These are phyloP conservation scores for Drosophila pruinosa DNA, from an alignment of 1,140 invertebrate genomes.

Conservation along the genomic window DNA sequence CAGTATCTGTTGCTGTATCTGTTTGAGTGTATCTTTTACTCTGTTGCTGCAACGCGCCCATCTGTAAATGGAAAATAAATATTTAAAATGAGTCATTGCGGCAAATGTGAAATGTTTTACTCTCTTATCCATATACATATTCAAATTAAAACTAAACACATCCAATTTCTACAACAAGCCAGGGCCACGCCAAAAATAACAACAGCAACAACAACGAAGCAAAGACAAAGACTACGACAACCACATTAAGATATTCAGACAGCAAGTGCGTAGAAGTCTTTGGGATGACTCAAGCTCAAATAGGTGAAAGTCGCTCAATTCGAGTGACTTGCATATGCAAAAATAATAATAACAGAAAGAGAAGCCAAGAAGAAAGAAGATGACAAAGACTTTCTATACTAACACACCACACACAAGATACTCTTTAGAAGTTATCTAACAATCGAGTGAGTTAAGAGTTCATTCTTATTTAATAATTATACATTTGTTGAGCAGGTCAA, in stretches of 20 bases:
- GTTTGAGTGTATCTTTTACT: conserved; percentile 18
- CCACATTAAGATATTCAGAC: background rate
- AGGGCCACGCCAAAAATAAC: conserved; percentile 54
- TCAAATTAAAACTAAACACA: conserved; percentile 51
- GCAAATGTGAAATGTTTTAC: conserved; percentile 65
- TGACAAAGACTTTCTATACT: conserved; percentile 18
- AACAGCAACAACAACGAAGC: conserved; percentile 8
- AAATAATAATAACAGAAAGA: conserved; percentile 45
- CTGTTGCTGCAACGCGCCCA: conserved; percentile 52
- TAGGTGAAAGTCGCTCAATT: conserved; percentile 72
- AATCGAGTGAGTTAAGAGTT: background rate
- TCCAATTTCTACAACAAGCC: conserved; percentile 36
- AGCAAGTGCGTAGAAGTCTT: conserved; percentile 69
- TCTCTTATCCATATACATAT: conserved; percentile 44
- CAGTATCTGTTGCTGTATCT: conserved; percentile 31
- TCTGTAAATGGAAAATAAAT: conserved; percentile 50
- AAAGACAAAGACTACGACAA: conserved; percentile 21
- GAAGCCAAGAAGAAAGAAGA: background rate
- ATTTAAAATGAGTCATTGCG: conserved; percentile 52
- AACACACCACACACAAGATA: background rate
- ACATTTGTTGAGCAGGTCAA: too few species aligned
- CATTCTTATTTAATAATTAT: background rate
- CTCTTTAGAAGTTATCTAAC: conserved; percentile 26
- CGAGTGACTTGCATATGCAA: conserved; percentile 77
- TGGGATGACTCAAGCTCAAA: conserved; percentile 58